These are phyloP conservation scores for Drosophila ironensis DNA, from an alignment of 1,140 invertebrate species.

Conservation along the genomic window DNA sequence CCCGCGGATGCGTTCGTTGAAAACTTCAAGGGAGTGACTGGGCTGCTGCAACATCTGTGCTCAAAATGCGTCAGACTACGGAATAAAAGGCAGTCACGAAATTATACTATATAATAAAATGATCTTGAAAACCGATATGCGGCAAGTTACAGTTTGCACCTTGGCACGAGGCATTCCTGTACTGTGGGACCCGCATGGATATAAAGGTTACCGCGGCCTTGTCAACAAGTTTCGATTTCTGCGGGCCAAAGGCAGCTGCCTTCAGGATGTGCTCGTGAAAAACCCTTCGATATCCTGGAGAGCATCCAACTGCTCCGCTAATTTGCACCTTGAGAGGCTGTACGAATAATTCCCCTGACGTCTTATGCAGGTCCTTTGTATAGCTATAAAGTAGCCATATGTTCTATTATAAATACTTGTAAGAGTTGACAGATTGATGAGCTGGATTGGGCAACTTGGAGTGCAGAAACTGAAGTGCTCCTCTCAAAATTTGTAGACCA, in stretches of 20 bases:
- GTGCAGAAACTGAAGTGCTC: slow-evolving; percentile 3
- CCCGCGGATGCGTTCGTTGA: slow-evolving; percentile 1
- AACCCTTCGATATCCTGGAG: not conserved
- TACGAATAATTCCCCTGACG: slow-evolving; percentile 17
- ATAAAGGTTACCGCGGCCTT: not conserved
- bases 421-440: slow-evolving; percentile 66
- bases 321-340: slow-evolving; percentile 68
- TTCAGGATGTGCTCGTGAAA: not conserved
- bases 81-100: slow-evolving; percentile 12
- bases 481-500: slow-evolving; percentile 52
- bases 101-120: slow-evolving; percentile 38
- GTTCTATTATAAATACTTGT: slow-evolving; percentile 20
- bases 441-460: slow-evolving; percentile 46
- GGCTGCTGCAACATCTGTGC: slow-evolving; percentile 67
- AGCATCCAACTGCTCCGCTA: slow-evolving; percentile 44
- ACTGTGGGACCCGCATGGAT: slow-evolving; percentile 32
- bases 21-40: slow-evolving; percentile 29
- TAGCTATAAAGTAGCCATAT: slow-evolving; percentile 48
- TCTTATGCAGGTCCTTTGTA: slow-evolving; percentile 67
- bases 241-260: slow-evolving; percentile 22
- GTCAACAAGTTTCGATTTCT: slow-evolving; percentile 36
- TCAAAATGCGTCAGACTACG: slow-evolving; percentile 11
- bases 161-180: slow-evolving; percentile 69
- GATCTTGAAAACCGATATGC: slow-evolving; percentile 60
- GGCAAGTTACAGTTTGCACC: slow-evolving; percentile 61